A percentile compares a stretch with the other conserved stretches of the same genome.
Evolutionary conservation across 2,113 vertebrate species (phyloP).

Genomic region (Coturnix japonica): DNA sequence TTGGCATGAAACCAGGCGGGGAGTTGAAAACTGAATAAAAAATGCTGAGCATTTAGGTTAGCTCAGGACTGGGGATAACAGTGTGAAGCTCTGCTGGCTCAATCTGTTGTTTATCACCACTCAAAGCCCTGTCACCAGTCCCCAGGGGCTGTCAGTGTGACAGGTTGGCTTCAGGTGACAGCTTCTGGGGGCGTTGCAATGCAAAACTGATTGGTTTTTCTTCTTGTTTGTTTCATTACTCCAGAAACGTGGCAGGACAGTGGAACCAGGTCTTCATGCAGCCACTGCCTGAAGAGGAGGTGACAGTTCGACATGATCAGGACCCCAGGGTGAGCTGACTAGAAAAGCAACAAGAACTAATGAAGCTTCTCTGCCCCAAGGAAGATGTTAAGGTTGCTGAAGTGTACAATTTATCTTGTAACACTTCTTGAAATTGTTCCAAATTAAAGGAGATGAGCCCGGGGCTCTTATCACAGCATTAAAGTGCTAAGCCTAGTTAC

Average conservation of each 20-base stretch:
- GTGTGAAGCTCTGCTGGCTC: neutral
- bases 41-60: neutral
- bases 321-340: conserved; percentile 87
- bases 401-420: neutral
- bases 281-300: conserved; percentile 88
- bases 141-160: neutral
- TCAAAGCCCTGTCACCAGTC: neutral
- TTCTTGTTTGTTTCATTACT: neutral
- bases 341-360: neutral
- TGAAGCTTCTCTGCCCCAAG: neutral
- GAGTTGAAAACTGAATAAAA: neutral
- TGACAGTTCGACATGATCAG: conserved; percentile 86
- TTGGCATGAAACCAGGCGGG: neutral
- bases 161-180: neutral
- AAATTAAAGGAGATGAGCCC: neutral
- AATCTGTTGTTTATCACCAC: neutral
- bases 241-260: conserved; percentile 87
- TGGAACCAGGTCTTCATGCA: conserved; percentile 97
- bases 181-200: fast-evolving
- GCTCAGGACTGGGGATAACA: neutral
- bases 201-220: neutral
- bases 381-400: neutral
- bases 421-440: neutral
- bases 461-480: neutral
- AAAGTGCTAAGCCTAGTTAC: neutral